Evolutionary conservation across 2,888 invertebrate species (phyloP).

Genomic region (Drosophila atripex): DNA sequence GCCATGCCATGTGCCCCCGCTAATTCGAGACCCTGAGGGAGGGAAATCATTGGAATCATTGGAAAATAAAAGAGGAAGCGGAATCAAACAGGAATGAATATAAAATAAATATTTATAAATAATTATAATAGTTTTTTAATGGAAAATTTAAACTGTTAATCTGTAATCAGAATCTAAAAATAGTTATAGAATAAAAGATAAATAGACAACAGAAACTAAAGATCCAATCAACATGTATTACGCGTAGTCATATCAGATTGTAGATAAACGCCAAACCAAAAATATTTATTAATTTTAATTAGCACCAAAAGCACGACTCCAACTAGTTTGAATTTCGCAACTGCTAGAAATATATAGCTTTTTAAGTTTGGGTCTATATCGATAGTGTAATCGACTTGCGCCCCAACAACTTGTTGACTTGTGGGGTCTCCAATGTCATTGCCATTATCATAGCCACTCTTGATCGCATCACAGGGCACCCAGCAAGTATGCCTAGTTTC

Average conservation of each 20-base stretch:
- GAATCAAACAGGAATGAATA: neutral
- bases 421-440: slow-evolving; percentile 30
- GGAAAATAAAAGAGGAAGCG: neutral
- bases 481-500: slow-evolving; percentile 84
- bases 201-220: neutral
- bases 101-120: neutral
- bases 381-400: slow-evolving; percentile 39
- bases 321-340: slow-evolving; percentile 28
- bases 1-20: slow-evolving; percentile 88
- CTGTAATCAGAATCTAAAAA: too few relatives aligned
- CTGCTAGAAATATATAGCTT: slow-evolving; percentile 18
- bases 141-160: too few relatives aligned
- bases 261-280: neutral
- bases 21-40: slow-evolving; percentile 75
- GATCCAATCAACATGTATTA: neutral
- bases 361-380: slow-evolving; percentile 9
- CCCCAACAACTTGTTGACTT: slow-evolving; percentile 10
- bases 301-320: slow-evolving; percentile 8
- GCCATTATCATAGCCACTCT: neutral
- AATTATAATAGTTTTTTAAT: too few relatives aligned
- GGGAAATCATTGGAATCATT: slow-evolving; percentile 10
- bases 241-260: neutral
- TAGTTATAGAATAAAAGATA: too few relatives aligned
- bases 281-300: slow-evolving; percentile 7
- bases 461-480: neutral